A percentile compares a stretch with the other conserved stretches of the same genome.
phyloP scores from a whole-genome alignment of 2,888 invertebrate species.

The Pheosia tremula region DNA sequence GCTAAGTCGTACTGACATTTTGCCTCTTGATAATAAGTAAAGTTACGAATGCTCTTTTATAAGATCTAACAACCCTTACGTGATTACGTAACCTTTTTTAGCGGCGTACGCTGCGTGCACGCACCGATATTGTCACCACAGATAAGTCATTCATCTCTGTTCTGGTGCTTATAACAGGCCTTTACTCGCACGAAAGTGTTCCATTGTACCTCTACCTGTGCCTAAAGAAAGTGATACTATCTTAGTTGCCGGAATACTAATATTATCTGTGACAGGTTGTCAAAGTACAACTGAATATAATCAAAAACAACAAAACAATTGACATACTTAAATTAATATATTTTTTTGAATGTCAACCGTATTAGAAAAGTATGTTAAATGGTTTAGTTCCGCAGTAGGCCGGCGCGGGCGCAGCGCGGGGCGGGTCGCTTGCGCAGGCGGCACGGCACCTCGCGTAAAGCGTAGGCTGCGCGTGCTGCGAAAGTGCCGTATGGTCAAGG shows the following conservation, averaged over 20 bases:
- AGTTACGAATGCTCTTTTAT: too few relatives aligned
- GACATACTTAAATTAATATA: neutral
- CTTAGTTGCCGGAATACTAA: too few relatives aligned
- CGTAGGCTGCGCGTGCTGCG: conserved; percentile 3
- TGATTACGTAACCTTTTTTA: neutral
- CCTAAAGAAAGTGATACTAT: too few relatives aligned
- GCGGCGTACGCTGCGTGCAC: neutral
- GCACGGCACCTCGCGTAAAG: neutral
- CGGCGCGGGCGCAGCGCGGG: neutral
- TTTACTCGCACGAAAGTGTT: too few relatives aligned
- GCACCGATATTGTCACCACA: neutral
- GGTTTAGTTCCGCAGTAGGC: neutral
- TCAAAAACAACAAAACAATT: neutral
- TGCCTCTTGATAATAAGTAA: too few relatives aligned
- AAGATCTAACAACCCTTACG: neutral
- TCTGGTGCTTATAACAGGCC: too few relatives aligned
- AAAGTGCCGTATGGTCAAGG: conserved; percentile 38
- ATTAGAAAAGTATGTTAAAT: neutral
- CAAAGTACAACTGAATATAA: neutral
- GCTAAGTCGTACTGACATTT: too few relatives aligned
- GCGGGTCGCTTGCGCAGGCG: too few relatives aligned
- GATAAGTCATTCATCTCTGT: neutral
- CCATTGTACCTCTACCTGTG: too few relatives aligned
- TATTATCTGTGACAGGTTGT: too few relatives aligned
- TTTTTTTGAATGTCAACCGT: neutral